Evolutionary conservation across 2,888 invertebrate genomes (phyloP).

Genomic region (Sussaba pulchella): DNA sequence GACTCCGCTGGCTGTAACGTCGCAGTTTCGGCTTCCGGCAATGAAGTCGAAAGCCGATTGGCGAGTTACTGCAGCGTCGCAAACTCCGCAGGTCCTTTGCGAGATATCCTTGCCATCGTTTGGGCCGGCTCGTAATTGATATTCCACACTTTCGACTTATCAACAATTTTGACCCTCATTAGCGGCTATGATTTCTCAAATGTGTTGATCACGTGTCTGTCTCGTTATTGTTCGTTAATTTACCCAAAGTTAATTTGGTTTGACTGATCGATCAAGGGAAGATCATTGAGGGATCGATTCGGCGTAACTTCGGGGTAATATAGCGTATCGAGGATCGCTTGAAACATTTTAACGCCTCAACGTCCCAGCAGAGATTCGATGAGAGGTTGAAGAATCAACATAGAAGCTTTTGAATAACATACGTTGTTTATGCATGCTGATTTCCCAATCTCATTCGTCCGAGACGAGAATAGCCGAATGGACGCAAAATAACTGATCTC

Average conservation of each 20-base stretch:
- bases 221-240: neutral
- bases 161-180: neutral
- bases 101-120: neutral
- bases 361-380: too few species aligned
- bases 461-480: too few species aligned
- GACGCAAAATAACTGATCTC: too few species aligned
- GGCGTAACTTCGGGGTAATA: too few species aligned
- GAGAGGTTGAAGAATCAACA: too few species aligned
- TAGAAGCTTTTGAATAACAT: too few species aligned
- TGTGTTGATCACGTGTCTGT: neutral
- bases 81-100: neutral
- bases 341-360: too few species aligned
- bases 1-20: neutral
- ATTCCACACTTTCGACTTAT: neutral
- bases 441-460: too few species aligned
- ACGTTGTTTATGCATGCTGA: too few species aligned
- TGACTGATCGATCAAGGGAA: too few species aligned
- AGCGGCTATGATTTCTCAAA: neutral
- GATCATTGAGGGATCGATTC: too few species aligned
- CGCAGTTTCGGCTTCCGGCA: constrained; percentile 2
- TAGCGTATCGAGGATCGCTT: too few species aligned
- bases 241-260: neutral
- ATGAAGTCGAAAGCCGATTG: neutral
- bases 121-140: neutral
- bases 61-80: neutral